Base-by-base conservation (phyloP, 2,888 invertebrate species). In the Poecilobothrus nobilitatus region DNA sequence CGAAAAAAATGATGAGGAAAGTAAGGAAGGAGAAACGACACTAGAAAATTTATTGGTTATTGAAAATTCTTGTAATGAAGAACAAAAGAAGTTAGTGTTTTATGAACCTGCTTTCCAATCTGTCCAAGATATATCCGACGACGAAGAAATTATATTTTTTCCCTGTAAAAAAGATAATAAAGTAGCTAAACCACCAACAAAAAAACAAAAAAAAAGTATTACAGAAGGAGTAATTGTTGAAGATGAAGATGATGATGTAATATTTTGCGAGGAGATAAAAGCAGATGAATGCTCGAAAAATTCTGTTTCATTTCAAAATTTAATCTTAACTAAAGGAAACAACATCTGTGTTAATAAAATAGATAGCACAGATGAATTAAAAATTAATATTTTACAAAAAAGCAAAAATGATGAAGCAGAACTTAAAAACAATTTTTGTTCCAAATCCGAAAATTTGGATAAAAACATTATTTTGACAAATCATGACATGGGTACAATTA, bases 1-100 rank as follows among this genome's bases (percentile, higher is more conserved):
- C 27, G 9, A 41, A 63, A 61, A 63, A 68, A 27, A 9, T 41
- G 41, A 15, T 66, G 62, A 41, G 63, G 34, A 68, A 4, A 27
- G 5, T 27, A 27, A 27, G 27, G 27, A 27, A 53, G 67, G 65
- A 22, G 22, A 21, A 8, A 10, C 33, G 21, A 64, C 66, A 65
- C 1, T 37, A 27, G 18, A 53, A 18, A 15, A 12, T 53, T 4
- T 53, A 18, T 53, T 53, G 15, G 2, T 18, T 12, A 18, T 12
- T 6, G 18, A 53, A 53, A 53, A 18, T 53, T 18, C 53, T 12
- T 9, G 7, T 18, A 15, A 53, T 18, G 18, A 53, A 53, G 18
- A 53, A 6, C 4, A 37, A 8, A 37, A 37, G n/a, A n/a, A n/a
- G n/a, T n/a, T n/a, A n/a, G n/a, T n/a, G n/a, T n/a, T n/a, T n/a